Evolutionary conservation across 2,888 invertebrate species (phyloP).

Genomic region (Stramonita haemastoma): DNA sequence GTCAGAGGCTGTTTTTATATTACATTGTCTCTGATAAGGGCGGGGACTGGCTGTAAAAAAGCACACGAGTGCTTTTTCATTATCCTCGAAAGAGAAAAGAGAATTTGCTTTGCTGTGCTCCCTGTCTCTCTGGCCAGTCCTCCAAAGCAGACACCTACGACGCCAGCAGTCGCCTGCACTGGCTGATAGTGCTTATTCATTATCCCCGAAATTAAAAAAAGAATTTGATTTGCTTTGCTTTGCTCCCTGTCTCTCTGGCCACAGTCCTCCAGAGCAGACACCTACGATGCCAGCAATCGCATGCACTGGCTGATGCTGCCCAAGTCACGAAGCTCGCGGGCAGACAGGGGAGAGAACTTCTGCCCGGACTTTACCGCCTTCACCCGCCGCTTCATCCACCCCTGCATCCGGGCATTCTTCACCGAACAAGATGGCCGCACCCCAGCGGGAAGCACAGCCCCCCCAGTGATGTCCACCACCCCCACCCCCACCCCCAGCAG

Average conservation of each 20-base stretch:
- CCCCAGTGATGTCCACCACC: neutral
- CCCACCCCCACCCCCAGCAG: neutral
- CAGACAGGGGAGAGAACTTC: neutral
- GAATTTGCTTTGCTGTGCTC: neutral
- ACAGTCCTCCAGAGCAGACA: neutral
- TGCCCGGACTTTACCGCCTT: conserved; percentile 19
- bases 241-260: neutral
- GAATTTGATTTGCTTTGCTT: neutral
- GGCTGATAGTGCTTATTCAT: neutral
- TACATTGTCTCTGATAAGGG: no score
- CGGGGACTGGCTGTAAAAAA: no score
- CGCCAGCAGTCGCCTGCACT: neutral
- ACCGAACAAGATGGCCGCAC: conserved; percentile 10
- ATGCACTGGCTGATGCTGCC: conserved; percentile 5
- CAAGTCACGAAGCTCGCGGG: neutral
- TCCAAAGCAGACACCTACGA: neutral
- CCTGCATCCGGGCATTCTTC: conserved; percentile 30
- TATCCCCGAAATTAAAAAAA: no score
- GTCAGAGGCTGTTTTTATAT: no score
- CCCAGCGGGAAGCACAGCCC: neutral
- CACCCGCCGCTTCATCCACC: conserved; percentile 14
- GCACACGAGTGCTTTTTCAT: no score
- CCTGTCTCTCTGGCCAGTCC: neutral
- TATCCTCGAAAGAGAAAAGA: no score
- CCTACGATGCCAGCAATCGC: neutral